These are phyloP conservation scores for Mellivora capensis DNA, from an alignment of 2,113 vertebrate genomes.

Conservation along the genomic window DNA sequence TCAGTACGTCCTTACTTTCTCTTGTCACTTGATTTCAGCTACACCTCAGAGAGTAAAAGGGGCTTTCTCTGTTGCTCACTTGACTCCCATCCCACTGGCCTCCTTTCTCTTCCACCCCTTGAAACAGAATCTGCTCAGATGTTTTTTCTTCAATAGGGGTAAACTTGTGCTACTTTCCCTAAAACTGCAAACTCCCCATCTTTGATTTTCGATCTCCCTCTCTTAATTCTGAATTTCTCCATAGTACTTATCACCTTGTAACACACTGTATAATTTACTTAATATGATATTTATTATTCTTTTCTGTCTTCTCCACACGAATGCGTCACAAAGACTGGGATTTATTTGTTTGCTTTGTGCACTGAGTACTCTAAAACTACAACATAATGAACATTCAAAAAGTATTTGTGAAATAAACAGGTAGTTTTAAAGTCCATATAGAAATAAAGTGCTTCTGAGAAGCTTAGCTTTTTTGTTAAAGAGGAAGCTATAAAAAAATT, in stretches of 20 bases:
- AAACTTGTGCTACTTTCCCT: background rate
- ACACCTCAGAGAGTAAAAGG: background rate
- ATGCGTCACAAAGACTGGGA: background rate
- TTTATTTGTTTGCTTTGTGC: background rate
- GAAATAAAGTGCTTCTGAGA: background rate
- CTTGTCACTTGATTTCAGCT: background rate
- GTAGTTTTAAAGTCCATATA: background rate
- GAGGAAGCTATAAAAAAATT: background rate
- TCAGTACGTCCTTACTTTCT: background rate
- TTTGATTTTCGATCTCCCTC: background rate
- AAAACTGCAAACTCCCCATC: background rate
- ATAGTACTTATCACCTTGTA: background rate
- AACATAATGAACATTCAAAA: background rate
- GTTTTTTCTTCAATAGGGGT: background rate
- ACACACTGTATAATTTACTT: background rate
- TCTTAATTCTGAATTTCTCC: background rate
- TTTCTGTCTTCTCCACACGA: background rate
- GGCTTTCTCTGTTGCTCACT: background rate
- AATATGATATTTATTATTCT: background rate
- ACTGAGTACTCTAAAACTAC: background rate
- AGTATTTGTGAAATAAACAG: background rate
- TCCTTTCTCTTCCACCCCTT: background rate
- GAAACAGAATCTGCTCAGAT: background rate
- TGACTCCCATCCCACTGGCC: fast-evolving
- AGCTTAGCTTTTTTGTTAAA: background rate